A percentile compares a stretch with the other conserved stretches of the same genome.
Evolutionary conservation across 2,888 invertebrate genomes (phyloP).

Genomic region (Leptogaster cylindrica): DNA sequence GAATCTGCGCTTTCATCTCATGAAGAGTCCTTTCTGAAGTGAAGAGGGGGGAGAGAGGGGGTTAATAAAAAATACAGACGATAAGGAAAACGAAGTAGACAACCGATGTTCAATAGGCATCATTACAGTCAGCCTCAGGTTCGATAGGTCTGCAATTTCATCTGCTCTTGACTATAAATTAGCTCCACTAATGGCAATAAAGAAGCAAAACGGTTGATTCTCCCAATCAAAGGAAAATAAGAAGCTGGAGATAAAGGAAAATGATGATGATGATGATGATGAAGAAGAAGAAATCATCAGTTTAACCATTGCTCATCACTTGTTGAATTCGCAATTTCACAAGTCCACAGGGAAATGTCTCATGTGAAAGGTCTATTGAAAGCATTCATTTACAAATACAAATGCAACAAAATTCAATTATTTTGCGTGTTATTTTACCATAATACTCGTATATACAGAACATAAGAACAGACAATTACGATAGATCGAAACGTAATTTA

Average conservation of each 20-base stretch:
- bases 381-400: not conserved
- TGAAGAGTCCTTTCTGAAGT: not conserved
- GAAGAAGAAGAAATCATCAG: not conserved
- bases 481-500: constrained; percentile 35
- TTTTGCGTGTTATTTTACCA: constrained; percentile 11
- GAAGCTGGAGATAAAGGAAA: no score
- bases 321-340: constrained; percentile 2
- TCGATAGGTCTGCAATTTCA: constrained; percentile 38
- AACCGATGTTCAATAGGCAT: constrained; percentile 19
- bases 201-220: constrained; percentile 3
- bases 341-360: not conserved
- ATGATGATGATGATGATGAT: no score
- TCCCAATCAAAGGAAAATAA: no score
- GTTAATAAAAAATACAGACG: no score
- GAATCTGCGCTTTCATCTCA: constrained; percentile 21
- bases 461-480: constrained; percentile 36
- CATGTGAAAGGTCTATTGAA: not conserved
- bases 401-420: no score
- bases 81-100: constrained; percentile 9
- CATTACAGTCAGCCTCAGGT: constrained; percentile 39
- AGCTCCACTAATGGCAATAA: constrained; percentile 25
- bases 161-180: constrained; percentile 36
- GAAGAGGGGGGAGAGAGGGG: not conserved
- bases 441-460: no score
- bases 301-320: constrained; percentile 10